Base-by-base conservation (phyloP, 2,888 invertebrate species). In the Ischnus inquisitorius region DNA sequence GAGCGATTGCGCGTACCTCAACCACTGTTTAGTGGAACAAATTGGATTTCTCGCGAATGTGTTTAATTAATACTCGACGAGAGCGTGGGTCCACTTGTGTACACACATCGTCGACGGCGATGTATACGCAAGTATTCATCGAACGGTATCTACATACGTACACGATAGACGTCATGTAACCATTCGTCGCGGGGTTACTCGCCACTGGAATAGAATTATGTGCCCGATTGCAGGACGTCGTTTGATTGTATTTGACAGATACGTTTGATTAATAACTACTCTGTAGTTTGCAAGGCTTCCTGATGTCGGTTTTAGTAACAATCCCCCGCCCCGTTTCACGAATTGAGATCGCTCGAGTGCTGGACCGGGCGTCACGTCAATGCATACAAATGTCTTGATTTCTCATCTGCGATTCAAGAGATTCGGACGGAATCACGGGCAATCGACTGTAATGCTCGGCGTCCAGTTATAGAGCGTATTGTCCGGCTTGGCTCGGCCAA, bases 21-120 rank as follows among this genome's bases (percentile, higher is more conserved):
- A 84, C 77, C 54, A 74, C 83, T 84, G 76, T 80, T 84, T 84
- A 74, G 80, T 77, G 76, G 77, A 80, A 77, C 80, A 79, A 83
- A 80, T 80, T 80, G 80, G 83, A 84, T 80, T 68, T 74, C 71
- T 54, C 77, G 77, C 74, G 77, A 80, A 72, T 77, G 80, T 77
- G 77, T 80, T 84, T 69, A 78, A 76, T 76, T 69, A 64, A 81
- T 69, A 64, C 43, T 28, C 72, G 60, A 60, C 72, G 57, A 43
- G 60, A 14, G 57, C 43, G 43, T 60, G 10, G 41, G 57, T 72
- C 8, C 51, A 22, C 54, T 22, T 22, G 22, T 12, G 54, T 19
- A 14, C 43, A 28, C 60, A 72, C 72, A 60, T 43, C 25, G 72
- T 25, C 43, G 19, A 25, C 25, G 22, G 10, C 19, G 14, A n/a